Percentiles rank a stretch among this genome's conserved stretches.
These are phyloP conservation scores for Zaprionus tsacasi DNA, from an alignment of 1,140 invertebrate species.

Conservation along the genomic window DNA sequence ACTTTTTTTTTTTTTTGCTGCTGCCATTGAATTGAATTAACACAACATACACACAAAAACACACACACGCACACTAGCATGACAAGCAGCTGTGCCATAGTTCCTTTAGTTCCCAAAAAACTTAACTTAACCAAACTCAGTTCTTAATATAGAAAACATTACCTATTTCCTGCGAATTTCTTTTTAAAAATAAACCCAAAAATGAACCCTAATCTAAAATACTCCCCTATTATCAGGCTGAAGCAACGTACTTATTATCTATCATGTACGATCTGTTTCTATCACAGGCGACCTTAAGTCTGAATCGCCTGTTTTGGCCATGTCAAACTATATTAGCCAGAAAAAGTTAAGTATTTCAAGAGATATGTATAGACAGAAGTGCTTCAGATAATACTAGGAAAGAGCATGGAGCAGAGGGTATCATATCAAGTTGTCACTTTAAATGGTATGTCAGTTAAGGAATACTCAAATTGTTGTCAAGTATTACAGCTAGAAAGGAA, in stretches of 20 bases:
- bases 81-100: conserved; percentile 29
- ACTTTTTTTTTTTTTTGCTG: conserved; percentile 66
- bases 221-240: conserved; percentile 19
- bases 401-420: background rate
- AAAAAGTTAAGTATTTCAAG: conserved; percentile 5
- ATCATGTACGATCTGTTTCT: conserved; percentile 17
- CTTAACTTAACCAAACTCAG: conserved; percentile 17
- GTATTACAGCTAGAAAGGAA: too few relatives aligned
- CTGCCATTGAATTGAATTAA: conserved; percentile 83
- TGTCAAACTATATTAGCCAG: conserved; percentile 27
- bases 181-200: conserved; percentile 27
- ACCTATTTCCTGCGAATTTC: conserved; percentile 30
- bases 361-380: background rate
- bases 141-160: conserved; percentile 34
- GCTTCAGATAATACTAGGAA: background rate
- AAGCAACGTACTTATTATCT: conserved; percentile 23
- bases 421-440: background rate
- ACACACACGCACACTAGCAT: conserved; percentile 15
- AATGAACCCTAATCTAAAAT: conserved; percentile 39
- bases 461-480: too few relatives aligned
- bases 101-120: background rate
- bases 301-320: background rate
- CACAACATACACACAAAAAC: conserved; percentile 51
- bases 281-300: conserved; percentile 7
- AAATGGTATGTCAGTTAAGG: background rate